phyloP scores from a whole-genome alignment of 1,140 invertebrate genomes.

The Aphis gossypii region DNA sequence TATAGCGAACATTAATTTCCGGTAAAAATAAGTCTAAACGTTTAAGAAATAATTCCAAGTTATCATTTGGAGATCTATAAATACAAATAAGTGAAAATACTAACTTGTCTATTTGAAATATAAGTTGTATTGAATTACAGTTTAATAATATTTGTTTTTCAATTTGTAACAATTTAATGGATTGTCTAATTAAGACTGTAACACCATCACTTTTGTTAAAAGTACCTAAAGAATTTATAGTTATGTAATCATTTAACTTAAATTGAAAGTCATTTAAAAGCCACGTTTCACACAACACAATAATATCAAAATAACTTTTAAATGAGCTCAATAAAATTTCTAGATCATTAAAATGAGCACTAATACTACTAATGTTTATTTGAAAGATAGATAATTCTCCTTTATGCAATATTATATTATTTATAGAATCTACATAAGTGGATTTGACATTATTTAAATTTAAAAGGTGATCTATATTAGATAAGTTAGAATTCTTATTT shows the following conservation, averaged over 20 bases:
- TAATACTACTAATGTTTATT: conserved; percentile 14
- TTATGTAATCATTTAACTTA: too few species aligned
- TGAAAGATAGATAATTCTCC: not conserved
- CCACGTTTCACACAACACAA: too few species aligned
- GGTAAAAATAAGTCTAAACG: not conserved
- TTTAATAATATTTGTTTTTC: not conserved
- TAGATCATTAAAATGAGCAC: not conserved
- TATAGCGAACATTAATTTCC: not conserved
- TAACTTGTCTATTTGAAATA: not conserved
- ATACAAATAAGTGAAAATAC: not conserved
- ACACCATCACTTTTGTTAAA: too few species aligned
- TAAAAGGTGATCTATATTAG: not conserved
- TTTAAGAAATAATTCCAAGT: not conserved
- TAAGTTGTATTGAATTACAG: conserved; percentile 31
- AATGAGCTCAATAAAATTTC: too few species aligned
- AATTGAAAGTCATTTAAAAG: too few species aligned
- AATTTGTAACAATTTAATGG: not conserved
- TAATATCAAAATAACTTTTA: too few species aligned
- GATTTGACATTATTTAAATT: conserved; percentile 4
- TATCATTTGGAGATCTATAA: not conserved
- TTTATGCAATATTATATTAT: not conserved
- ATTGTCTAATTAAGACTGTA: not conserved
- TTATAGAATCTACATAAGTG: conserved; percentile 23
- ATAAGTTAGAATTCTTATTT: not conserved
- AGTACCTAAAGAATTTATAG: too few species aligned